Evolutionary conservation across 1,140 invertebrate species (phyloP).

Genomic region (Trinorchestia longiramus): DNA sequence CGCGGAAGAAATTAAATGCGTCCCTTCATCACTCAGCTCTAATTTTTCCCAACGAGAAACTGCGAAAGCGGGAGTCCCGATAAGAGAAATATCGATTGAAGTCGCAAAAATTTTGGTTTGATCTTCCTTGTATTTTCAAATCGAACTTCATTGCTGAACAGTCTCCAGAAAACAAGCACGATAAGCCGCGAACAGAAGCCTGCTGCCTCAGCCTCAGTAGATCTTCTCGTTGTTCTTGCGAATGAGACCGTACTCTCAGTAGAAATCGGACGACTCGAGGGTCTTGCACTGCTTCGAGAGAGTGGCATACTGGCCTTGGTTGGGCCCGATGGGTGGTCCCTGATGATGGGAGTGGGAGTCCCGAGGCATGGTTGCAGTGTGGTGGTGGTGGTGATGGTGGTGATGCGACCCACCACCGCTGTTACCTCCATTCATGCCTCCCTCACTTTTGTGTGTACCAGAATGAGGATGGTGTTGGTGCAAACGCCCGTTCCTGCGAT

Average conservation of each 20-base stretch:
- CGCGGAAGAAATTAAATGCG: not conserved
- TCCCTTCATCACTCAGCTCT: not conserved
- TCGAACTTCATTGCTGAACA: not conserved
- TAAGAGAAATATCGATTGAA: not conserved
- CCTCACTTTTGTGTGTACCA: constrained; percentile 63
- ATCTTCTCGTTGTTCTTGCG: constrained; percentile 47
- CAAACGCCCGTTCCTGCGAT: constrained; percentile 65
- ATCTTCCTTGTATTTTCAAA: not conserved
- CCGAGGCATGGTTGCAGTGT: constrained; percentile 61
- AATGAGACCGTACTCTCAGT: constrained; percentile 77
- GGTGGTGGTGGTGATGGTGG: constrained; percentile 55
- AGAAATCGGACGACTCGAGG: constrained; percentile 92
- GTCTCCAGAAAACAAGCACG: not conserved
- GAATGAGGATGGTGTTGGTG: constrained; percentile 56
- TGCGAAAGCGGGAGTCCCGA: not conserved
- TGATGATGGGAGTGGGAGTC: constrained; percentile 63
- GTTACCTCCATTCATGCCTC: constrained; percentile 61
- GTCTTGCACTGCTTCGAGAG: constrained; percentile 95
- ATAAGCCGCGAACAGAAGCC: no score
- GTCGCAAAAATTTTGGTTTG: not conserved
- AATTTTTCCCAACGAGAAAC: not conserved
- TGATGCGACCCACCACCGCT: constrained; percentile 55
- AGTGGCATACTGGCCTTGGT: constrained; percentile 74
- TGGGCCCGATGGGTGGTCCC: constrained; percentile 62
- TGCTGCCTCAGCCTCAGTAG: not conserved